These are phyloP conservation scores for Heliothis virescens DNA, from an alignment of 1,140 invertebrate genomes.

Conservation along the genomic window DNA sequence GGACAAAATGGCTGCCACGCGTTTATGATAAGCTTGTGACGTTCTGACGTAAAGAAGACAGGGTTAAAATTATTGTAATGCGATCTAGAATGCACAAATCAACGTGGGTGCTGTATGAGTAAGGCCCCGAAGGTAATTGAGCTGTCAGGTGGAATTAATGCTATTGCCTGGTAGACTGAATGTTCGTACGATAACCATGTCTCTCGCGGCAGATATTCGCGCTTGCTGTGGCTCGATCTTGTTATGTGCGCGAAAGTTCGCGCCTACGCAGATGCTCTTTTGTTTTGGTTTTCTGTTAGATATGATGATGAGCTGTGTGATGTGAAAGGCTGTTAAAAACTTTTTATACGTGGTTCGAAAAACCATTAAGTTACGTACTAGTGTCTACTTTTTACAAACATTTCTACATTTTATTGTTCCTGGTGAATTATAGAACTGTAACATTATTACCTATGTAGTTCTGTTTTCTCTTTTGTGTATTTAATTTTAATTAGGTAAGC, in stretches of 20 bases:
- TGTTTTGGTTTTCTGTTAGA: background rate
- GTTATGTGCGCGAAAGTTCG: constrained; percentile 36
- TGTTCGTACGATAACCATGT: constrained; percentile 61
- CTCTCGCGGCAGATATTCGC: constrained; percentile 21
- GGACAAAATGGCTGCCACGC: constrained; percentile 45
- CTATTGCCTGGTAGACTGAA: constrained; percentile 56
- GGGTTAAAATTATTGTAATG: constrained; percentile 65
- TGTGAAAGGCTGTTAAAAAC: background rate
- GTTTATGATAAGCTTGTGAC: constrained; percentile 51
- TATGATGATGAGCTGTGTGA: background rate
- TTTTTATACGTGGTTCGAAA: no score
- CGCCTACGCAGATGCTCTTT: constrained; percentile 1
- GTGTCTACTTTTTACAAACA: no score
- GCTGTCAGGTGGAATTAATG: constrained; percentile 79
- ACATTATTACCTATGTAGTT: no score
- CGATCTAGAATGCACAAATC: constrained; percentile 63
- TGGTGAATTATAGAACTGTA: no score
- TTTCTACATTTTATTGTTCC: no score
- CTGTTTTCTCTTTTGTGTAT: no score
- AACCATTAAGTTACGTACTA: no score
- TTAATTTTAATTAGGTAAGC: background rate
- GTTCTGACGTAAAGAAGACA: constrained; percentile 54
- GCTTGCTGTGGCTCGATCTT: constrained; percentile 17
- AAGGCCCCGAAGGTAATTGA: constrained; percentile 75
- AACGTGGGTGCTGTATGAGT: constrained; percentile 58